A percentile compares a stretch with the other conserved stretches of the same genome.
Evolutionary conservation across 2,888 invertebrate genomes (phyloP).

Genomic region (Heliothis peltigera): DNA sequence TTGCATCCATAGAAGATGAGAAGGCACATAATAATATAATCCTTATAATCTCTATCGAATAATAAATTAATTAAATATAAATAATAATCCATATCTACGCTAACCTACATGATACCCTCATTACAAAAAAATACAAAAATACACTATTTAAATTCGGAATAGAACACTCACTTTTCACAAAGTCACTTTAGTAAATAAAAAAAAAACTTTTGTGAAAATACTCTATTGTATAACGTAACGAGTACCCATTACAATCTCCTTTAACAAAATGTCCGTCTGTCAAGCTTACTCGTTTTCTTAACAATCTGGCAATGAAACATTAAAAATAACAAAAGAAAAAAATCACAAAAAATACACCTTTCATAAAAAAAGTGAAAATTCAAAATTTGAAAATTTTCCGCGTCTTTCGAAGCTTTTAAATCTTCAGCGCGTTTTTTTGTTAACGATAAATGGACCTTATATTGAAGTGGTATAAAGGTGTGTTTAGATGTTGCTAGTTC

Average conservation of each 20-base stretch:
- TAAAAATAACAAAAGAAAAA: constrained; percentile 16
- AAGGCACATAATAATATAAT: too few species aligned
- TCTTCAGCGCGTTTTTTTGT: constrained; percentile 30
- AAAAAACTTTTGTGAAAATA: too few species aligned
- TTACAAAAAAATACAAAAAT: too few species aligned
- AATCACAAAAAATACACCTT: neutral
- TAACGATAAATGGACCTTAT: constrained; percentile 26
- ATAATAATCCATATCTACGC: too few species aligned
- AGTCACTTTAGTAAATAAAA: too few species aligned
- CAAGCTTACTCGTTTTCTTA: neutral
- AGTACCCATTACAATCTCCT: neutral
- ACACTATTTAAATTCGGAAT: too few species aligned
- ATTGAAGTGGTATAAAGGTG: constrained; percentile 13
- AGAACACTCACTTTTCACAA: too few species aligned
- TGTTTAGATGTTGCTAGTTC: constrained; percentile 18
- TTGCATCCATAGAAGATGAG: too few species aligned
- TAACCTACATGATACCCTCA: too few species aligned
- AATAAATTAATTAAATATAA: too few species aligned
- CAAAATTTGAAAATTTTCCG: constrained; percentile 11
- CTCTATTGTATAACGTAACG: constrained; percentile 18
- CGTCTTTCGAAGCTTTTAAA: constrained; percentile 24
- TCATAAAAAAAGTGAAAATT: constrained; percentile 21
- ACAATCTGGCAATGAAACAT: constrained; percentile 8
- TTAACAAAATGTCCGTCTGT: neutral
- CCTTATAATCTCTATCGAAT: too few species aligned